Conservation (phyloP, 2,888 invertebrate species). For the Phalera bucephala region DNA sequence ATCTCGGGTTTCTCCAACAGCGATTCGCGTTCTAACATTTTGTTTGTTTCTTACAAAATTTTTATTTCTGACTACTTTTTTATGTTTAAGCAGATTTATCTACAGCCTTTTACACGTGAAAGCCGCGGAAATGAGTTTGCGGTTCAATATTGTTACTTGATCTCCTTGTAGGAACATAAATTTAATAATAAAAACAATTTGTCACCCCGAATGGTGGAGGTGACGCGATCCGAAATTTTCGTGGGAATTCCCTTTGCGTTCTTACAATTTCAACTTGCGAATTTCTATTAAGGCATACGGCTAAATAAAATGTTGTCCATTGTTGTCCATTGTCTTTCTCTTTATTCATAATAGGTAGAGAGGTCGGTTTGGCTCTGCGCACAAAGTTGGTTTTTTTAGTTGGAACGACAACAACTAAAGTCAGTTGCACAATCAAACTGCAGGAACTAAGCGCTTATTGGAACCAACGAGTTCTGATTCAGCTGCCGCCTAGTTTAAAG, state of each 20-base stretch:
- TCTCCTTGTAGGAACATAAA: constrained; percentile 42
- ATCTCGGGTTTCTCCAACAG: constrained; percentile 69
- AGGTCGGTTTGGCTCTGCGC: too few species aligned
- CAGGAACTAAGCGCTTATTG: constrained; percentile 6
- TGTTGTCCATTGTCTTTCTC: too few species aligned
- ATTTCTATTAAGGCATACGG: too few species aligned
- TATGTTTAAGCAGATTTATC: constrained; percentile 74
- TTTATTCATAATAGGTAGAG: too few species aligned
- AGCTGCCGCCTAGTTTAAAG: constrained; percentile 4
- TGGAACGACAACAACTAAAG: constrained; percentile 16
- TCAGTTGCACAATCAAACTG: constrained; percentile 6
- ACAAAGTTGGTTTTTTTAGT: constrained; percentile 24
- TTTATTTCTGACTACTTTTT: constrained; percentile 78
- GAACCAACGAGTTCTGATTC: constrained; percentile 14
- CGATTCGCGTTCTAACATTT: constrained; percentile 73
- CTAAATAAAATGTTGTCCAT: too few species aligned
- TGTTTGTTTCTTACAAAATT: constrained; percentile 79
- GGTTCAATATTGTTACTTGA: constrained; percentile 64
- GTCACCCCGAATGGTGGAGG: constrained; percentile 24
- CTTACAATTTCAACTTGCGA: too few species aligned
- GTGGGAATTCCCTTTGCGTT: constrained; percentile 15
- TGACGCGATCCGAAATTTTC: constrained; percentile 4
- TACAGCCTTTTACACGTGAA: constrained; percentile 60
- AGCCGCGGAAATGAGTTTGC: constrained; percentile 73
- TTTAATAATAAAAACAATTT: constrained; percentile 52